Conservation (phyloP, 1,140 invertebrate species). For the Diploscapter pachys region DNA sequence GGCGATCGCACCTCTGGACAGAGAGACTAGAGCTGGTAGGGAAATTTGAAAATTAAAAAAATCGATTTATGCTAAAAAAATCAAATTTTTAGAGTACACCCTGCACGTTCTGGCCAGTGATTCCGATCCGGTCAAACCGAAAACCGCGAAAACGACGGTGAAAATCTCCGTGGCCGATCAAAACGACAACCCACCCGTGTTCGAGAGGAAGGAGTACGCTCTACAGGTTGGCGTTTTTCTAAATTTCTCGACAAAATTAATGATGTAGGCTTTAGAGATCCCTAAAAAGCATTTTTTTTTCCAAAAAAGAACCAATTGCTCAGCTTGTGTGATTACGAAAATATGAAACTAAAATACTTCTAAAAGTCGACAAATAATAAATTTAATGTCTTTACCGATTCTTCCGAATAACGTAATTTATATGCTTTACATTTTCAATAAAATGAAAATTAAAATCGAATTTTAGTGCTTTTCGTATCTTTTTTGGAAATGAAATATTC, state of each 20-base stretch:
- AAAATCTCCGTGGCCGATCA: conserved; percentile 35
- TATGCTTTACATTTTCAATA: neutral
- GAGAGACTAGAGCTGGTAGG: conserved; percentile 71
- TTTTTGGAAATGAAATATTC: neutral
- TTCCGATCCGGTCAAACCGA: conserved; percentile 6
- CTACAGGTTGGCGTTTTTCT: conserved; percentile 1
- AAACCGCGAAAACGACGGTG: conserved; percentile 60
- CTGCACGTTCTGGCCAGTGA: conserved; percentile 20
- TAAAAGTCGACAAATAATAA: too few relatives aligned
- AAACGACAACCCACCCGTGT: conserved; percentile 48
- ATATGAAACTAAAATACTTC: too few relatives aligned
- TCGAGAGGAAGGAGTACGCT: conserved; percentile 38
- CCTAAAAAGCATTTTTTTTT: too few relatives aligned
- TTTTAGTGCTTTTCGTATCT: neutral
- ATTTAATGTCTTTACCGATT: neutral
- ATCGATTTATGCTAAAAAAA: too few relatives aligned
- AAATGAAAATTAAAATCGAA: neutral
- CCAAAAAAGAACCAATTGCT: too few relatives aligned
- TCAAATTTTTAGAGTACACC: neutral
- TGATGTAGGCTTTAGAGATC: too few relatives aligned
- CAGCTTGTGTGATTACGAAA: too few relatives aligned
- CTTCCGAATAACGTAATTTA: neutral
- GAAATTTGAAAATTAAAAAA: too few relatives aligned
- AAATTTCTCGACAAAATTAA: too few relatives aligned
- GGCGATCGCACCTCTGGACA: conserved; percentile 67